Conservation (phyloP, 2,888 invertebrate genomes). For the Diarsia brunnea region DNA sequence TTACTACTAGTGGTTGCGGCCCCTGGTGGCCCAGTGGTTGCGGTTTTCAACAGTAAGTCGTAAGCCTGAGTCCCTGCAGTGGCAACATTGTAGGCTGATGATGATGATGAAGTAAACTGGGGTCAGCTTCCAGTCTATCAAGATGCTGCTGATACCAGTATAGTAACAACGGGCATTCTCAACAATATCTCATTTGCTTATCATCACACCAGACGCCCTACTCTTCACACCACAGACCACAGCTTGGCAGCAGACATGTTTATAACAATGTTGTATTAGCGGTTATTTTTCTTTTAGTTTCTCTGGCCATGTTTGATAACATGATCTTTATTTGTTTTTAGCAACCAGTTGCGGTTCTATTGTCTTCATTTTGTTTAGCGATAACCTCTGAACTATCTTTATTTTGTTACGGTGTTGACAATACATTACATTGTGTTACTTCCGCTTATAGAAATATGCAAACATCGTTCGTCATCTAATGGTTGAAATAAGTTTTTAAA, state of each 20-base stretch:
- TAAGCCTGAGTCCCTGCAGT: no score
- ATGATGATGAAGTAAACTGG: no score
- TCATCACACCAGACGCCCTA: no score
- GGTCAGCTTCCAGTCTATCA: no score
- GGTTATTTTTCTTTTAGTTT: background rate
- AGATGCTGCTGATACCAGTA: no score
- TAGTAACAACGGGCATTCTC: no score
- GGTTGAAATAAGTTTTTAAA: background rate
- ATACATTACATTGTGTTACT: constrained; percentile 42
- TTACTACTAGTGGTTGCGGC: no score
- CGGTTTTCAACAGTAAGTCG: no score
- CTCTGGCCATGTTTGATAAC: constrained; percentile 45
- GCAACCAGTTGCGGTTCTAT: constrained; percentile 20
- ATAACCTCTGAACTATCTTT: constrained; percentile 38
- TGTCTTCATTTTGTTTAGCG: constrained; percentile 34
- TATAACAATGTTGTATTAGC: background rate
- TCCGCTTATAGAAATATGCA: constrained; percentile 18
- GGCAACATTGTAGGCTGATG: no score
- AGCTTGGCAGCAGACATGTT: background rate
- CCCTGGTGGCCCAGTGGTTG: no score
- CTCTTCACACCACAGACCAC: background rate
- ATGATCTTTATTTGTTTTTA: constrained; percentile 44
- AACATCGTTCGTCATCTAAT: background rate
- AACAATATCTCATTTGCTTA: no score
- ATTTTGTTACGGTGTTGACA: constrained; percentile 37